Evolutionary conservation across 2,888 invertebrate genomes (phyloP).

Genomic region (Aproaerema taeniolella): DNA sequence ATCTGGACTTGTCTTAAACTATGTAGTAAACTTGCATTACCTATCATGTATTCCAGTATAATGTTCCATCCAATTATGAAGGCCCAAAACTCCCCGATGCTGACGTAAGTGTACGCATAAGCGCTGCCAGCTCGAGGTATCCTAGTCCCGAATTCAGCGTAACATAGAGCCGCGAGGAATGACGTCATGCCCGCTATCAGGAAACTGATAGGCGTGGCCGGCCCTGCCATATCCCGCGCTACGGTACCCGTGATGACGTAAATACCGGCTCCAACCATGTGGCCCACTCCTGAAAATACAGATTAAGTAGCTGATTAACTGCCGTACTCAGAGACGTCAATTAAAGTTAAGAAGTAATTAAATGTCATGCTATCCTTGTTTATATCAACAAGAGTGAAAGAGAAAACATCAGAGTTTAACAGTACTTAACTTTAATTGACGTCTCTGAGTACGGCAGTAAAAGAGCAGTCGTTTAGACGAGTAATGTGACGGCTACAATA

Average conservation of each 20-base stretch:
- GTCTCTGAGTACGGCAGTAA: too few species aligned
- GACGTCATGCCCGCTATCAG: constrained; percentile 88
- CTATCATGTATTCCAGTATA: constrained; percentile 92
- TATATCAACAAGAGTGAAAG: too few species aligned
- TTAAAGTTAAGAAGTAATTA: background rate
- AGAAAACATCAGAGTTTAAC: too few species aligned
- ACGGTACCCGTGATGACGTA: constrained; percentile 94
- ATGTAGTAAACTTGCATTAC: constrained; percentile 44
- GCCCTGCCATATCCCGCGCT: constrained; percentile 88
- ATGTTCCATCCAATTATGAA: constrained; percentile 98
- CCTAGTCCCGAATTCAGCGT: constrained; percentile 92
- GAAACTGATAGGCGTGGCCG: constrained; percentile 85
- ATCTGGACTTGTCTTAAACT: background rate
- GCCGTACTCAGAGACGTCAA: too few species aligned
- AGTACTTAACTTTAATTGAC: too few species aligned
- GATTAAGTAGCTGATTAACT: too few species aligned
- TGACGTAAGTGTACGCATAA: constrained; percentile 95
- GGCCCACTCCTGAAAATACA: constrained; percentile 85
- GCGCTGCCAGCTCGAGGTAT: constrained; percentile 95
- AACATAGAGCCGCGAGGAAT: constrained; percentile 88
- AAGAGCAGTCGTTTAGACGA: too few species aligned
- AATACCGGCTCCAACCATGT: constrained; percentile 97
- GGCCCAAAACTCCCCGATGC: constrained; percentile 95
- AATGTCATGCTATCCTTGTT: background rate
- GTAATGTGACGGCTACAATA: too few species aligned